A percentile compares a stretch with the other conserved stretches of the same genome.
Evolutionary conservation across 2,113 vertebrate genomes (phyloP).

Genomic region (Tachysurus vachellii): DNA sequence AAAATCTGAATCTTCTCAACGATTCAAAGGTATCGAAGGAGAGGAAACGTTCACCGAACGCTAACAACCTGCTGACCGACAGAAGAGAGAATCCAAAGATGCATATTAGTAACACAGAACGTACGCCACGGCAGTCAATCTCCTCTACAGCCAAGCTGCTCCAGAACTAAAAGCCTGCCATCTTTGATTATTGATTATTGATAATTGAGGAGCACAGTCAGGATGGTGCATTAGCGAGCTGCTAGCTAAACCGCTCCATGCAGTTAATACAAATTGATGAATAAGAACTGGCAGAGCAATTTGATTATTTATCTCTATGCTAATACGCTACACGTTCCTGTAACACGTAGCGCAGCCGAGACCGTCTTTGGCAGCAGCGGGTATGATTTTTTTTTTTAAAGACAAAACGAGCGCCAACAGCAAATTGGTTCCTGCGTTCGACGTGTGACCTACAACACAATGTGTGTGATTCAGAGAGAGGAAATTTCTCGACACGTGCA

Average conservation of each 20-base stretch:
- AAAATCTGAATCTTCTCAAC: background rate
- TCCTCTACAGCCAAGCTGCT: background rate
- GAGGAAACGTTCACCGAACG: background rate
- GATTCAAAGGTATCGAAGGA: background rate
- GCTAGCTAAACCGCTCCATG: background rate
- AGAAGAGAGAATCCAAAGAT: too few relatives aligned
- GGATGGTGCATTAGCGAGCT: background rate
- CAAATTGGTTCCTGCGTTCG: background rate
- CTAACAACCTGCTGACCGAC: background rate
- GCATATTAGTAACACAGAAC: background rate
- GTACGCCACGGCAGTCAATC: background rate
- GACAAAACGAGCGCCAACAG: background rate
- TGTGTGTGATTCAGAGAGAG: background rate
- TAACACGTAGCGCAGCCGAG: background rate
- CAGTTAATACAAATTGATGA: background rate
- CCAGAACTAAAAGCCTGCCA: background rate
- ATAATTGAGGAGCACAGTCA: background rate
- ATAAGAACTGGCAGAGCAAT: background rate
- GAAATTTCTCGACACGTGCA: background rate
- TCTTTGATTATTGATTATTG: background rate
- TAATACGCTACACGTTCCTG: background rate
- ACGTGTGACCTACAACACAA: background rate
- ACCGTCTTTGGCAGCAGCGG: background rate
- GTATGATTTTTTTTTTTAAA: constrained; percentile 19
- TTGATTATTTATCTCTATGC: background rate